phyloP scores from a whole-genome alignment of 2,113 vertebrate genomes.

The Falco punctatus region DNA sequence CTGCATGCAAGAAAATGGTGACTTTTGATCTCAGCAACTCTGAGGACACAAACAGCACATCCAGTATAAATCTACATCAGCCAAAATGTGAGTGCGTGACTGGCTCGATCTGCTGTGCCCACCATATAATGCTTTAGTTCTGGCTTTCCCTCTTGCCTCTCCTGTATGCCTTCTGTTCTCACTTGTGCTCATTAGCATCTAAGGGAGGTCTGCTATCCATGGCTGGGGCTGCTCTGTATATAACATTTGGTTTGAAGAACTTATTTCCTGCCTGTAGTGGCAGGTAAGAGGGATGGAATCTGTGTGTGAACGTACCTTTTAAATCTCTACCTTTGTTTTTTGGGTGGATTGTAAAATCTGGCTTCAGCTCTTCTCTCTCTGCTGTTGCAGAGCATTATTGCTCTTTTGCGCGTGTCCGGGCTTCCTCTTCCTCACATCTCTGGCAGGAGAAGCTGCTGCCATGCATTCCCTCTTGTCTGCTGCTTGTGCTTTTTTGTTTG shows the following conservation, averaged over 20 bases:
- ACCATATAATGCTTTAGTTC: accelerated
- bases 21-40: constrained; percentile 88
- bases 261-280: background rate
- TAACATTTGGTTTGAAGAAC: background rate
- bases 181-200: background rate
- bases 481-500: background rate
- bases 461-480: background rate
- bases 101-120: constrained; percentile 2
- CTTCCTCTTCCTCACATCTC: background rate
- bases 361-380: background rate
- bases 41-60: constrained; percentile 78
- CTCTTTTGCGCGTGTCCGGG: background rate
- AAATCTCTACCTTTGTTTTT: background rate
- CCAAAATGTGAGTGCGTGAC: constrained; percentile 41
- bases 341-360: background rate
- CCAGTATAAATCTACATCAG: constrained; percentile 4
- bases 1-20: constrained; percentile 78
- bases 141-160: background rate
- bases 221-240: background rate
- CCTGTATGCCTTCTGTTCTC: background rate
- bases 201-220: background rate
- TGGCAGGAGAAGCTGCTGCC: background rate
- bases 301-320: background rate
- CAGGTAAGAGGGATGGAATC: background rate
- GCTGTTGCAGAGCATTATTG: background rate